Percentiles rank a stretch among this genome's conserved stretches.
Evolutionary conservation across 2,113 vertebrate genomes (phyloP).

Genomic region (Periophthalmodon schlosseri): DNA sequence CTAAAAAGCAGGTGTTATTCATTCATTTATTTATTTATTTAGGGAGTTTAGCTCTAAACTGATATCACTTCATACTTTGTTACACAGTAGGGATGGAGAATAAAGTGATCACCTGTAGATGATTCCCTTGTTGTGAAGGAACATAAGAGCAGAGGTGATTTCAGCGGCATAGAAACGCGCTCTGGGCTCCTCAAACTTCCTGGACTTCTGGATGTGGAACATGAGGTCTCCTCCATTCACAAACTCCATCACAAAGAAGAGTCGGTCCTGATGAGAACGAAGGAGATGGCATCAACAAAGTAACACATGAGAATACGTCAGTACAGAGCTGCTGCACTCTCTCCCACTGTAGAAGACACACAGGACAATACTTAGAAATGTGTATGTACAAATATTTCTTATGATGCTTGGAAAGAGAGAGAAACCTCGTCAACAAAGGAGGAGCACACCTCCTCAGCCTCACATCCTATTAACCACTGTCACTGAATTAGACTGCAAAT

Average conservation of each 20-base stretch:
- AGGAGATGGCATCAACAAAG: constrained; percentile 5
- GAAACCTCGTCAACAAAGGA: not conserved
- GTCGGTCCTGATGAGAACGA: constrained; percentile 82
- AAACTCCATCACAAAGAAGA: constrained; percentile 99
- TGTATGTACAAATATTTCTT: not conserved
- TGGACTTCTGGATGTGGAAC: constrained; percentile 99
- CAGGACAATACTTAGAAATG: not conserved
- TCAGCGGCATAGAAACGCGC: constrained; percentile 95
- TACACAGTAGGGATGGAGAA: not conserved
- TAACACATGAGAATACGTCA: no score
- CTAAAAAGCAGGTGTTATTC: not conserved
- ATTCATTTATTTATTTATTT: no score
- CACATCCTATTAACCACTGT: not conserved
- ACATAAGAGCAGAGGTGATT: constrained; percentile 96
- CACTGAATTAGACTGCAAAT: not conserved
- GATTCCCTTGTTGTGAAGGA: constrained; percentile 92
- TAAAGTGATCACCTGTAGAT: constrained; percentile 86
- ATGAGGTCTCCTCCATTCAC: constrained; percentile 97
- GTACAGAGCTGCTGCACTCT: not conserved
- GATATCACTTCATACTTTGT: no score
- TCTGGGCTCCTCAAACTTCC: constrained; percentile 91
- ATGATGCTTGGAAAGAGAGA: not conserved
- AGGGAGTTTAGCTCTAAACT: no score
- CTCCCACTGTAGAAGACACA: not conserved
- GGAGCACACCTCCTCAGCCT: not conserved